Evolutionary conservation across 2,797 vertebrate species (phyloP).

Genomic region (Lepidocolaptes lacrymiger): DNA sequence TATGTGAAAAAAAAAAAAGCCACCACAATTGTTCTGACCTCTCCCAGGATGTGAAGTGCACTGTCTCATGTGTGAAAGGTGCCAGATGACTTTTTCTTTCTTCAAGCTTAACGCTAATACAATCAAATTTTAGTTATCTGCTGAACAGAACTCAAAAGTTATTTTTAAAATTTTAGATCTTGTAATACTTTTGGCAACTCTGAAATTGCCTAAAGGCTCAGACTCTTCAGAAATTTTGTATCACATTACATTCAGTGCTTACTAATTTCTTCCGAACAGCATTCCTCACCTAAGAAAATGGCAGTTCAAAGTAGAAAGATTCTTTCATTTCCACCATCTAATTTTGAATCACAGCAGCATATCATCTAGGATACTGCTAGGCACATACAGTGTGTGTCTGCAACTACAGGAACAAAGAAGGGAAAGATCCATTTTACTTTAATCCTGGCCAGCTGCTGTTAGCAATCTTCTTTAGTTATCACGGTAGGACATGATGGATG

Average conservation of each 20-base stretch:
- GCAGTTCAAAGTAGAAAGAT: neutral
- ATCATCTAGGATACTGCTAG: neutral
- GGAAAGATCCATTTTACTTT: conserved; percentile 19
- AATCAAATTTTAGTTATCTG: neutral
- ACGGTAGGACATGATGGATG: conserved; percentile 41
- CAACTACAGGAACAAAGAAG: neutral
- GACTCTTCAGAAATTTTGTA: neutral
- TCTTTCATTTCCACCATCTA: neutral
- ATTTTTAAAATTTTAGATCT: neutral
- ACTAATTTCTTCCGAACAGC: neutral
- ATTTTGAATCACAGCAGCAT: neutral
- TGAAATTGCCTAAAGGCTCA: neutral
- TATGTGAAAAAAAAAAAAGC: neutral
- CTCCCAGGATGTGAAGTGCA: neutral
- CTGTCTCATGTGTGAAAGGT: neutral
- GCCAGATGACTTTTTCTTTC: neutral
- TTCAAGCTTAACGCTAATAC: neutral
- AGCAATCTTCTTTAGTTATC: conserved; percentile 59
- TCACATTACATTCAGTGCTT: neutral
- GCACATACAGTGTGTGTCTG: neutral
- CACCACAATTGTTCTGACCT: neutral
- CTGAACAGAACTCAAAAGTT: neutral
- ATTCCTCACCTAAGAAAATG: neutral
- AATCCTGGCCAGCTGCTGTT: conserved; percentile 42
- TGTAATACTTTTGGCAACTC: neutral